These are phyloP conservation scores for Aphodius sticticus DNA, from an alignment of 2,888 invertebrate genomes.

Conservation along the genomic window DNA sequence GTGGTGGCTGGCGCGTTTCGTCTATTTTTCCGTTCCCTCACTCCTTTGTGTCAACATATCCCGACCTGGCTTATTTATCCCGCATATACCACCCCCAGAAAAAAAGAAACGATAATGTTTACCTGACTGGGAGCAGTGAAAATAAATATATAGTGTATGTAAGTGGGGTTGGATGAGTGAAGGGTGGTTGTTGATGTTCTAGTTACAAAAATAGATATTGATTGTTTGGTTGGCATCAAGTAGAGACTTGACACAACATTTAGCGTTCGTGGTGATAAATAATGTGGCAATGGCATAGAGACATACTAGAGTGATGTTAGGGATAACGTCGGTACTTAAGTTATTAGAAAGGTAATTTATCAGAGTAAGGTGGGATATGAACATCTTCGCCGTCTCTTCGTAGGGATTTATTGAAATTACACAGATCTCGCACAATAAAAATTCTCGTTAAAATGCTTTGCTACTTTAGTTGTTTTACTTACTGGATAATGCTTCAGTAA, in stretches of 20 bases:
- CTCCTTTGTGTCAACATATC: not conserved
- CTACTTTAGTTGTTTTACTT: too few species aligned
- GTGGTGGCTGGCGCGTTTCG: slow-evolving; percentile 1
- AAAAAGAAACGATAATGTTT: not conserved
- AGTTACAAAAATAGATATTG: not conserved
- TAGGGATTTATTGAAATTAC: too few species aligned
- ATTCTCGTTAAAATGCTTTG: too few species aligned
- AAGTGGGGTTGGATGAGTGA: not conserved
- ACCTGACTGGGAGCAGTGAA: not conserved
- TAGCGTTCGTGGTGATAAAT: too few species aligned
- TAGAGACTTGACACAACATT: not conserved
- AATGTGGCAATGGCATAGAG: too few species aligned
- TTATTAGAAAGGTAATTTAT: too few species aligned
- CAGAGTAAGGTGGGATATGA: too few species aligned
- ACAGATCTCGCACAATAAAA: too few species aligned
- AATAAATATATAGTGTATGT: not conserved
- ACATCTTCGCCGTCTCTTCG: too few species aligned
- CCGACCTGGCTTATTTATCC: not conserved
- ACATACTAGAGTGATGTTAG: too few species aligned
- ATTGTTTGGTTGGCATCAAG: not conserved
- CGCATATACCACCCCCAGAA: not conserved
- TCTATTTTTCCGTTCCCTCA: slow-evolving; percentile 12
- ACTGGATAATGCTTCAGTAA: too few species aligned
- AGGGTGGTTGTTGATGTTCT: not conserved
- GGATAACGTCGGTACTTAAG: too few species aligned